Percentiles rank a stretch among this genome's conserved stretches.
Evolutionary conservation across 2,888 invertebrate species (phyloP).

Genomic region (Euplagia quadripunctaria): DNA sequence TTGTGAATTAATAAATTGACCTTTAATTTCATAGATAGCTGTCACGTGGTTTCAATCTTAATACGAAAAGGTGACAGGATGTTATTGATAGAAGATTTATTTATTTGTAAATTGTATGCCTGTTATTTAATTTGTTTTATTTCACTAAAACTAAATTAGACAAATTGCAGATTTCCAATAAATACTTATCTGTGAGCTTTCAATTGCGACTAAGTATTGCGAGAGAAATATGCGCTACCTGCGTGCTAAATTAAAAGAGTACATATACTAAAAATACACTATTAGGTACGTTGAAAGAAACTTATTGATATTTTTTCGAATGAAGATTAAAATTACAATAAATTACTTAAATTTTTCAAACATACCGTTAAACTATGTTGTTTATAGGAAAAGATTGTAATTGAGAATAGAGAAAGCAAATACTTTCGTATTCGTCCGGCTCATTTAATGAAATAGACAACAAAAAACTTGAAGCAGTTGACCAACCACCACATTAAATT

Average conservation of each 20-base stretch:
- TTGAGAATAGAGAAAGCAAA: slow-evolving; percentile 40
- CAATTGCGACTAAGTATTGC: too few species aligned
- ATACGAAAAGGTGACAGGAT: background rate
- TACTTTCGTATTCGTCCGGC: slow-evolving; percentile 36
- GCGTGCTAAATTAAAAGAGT: background rate
- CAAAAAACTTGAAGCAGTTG: slow-evolving; percentile 28
- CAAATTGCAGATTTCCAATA: too few species aligned
- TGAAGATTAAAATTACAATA: background rate
- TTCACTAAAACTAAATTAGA: too few species aligned
- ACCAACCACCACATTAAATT: slow-evolving; percentile 35
- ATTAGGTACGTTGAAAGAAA: background rate
- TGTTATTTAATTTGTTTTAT: too few species aligned
- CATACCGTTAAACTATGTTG: background rate
- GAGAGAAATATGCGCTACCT: too few species aligned
- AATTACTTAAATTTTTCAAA: slow-evolving; percentile 4
- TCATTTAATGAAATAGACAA: slow-evolving; percentile 32
- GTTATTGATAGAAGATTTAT: background rate
- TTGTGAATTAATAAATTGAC: background rate
- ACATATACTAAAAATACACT: background rate
- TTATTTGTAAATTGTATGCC: too few species aligned
- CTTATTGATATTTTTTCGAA: background rate
- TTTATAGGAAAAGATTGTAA: slow-evolving; percentile 19
- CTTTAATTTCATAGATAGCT: slow-evolving; percentile 3
- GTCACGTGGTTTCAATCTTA: background rate
- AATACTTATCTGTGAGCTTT: background rate